Evolutionary conservation across 2,797 vertebrate genomes (phyloP).

Genomic region (Clarias pachynema): DNA sequence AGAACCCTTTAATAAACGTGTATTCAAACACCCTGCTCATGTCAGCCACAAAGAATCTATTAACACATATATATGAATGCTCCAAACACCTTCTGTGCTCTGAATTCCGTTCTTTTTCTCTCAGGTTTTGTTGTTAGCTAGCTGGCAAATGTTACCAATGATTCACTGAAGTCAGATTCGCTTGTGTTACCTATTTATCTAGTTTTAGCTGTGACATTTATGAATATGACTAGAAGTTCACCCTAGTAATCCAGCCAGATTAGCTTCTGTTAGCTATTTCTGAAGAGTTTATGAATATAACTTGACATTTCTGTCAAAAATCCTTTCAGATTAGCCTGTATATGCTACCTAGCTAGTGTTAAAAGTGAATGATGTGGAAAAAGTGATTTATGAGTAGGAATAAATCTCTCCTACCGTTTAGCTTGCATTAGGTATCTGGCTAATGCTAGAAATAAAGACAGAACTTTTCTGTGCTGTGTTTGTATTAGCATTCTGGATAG

Average conservation of each 20-base stretch:
- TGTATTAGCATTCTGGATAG: background rate
- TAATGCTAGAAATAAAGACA: background rate
- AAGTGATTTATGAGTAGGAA: background rate
- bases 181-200: background rate
- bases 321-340: background rate
- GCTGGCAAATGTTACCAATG: background rate
- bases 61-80: background rate
- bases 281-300: background rate
- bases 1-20: background rate
- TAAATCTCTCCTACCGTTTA: background rate
- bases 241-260: background rate
- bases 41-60: background rate
- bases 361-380: background rate
- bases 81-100: background rate
- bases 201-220: background rate
- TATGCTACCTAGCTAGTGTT: background rate
- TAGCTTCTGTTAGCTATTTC: background rate
- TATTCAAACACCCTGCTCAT: background rate
- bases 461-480: background rate
- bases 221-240: background rate
- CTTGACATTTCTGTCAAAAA: background rate
- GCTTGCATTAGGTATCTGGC: background rate
- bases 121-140: background rate
- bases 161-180: background rate
- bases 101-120: background rate